Percentiles rank a stretch among this genome's conserved stretches.
Conservation (phyloP, 2,113 vertebrate genomes). For the Polypterus senegalus region DNA sequence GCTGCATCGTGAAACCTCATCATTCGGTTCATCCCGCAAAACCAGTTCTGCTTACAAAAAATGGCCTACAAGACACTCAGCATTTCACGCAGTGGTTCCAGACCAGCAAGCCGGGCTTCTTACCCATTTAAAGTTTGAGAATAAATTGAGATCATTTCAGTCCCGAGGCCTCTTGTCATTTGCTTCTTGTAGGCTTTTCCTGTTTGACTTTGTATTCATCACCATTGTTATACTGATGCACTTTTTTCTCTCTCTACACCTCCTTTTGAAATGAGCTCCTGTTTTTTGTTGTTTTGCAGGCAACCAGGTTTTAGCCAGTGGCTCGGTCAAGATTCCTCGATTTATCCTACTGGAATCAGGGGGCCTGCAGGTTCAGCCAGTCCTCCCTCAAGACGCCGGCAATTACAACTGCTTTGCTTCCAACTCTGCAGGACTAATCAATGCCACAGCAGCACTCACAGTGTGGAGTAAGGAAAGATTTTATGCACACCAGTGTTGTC, state of each 20-base stretch:
- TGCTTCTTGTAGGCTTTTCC: too few relatives aligned
- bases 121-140: too few relatives aligned
- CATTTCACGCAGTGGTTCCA: too few relatives aligned
- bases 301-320: conserved; percentile 69
- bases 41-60: too few relatives aligned
- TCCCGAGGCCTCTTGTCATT: too few relatives aligned
- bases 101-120: too few relatives aligned
- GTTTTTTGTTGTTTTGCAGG: conserved; percentile 44
- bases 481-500: neutral
- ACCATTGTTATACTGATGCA: neutral
- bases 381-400: conserved; percentile 68
- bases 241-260: neutral
- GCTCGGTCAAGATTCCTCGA: conserved; percentile 68
- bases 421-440: conserved; percentile 64
- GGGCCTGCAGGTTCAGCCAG: conserved; percentile 66
- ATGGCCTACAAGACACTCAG: too few relatives aligned
- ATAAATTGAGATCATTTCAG: too few relatives aligned
- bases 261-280: conserved; percentile 4
- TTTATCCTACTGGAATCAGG: conserved; percentile 79
- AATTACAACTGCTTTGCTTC: conserved; percentile 72
- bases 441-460: conserved; percentile 59
- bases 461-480: conserved; percentile 76
- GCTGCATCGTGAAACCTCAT: too few relatives aligned
- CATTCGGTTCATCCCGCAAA: too few relatives aligned
- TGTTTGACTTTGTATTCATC: too few relatives aligned